These are phyloP conservation scores for Drosophila albomicans DNA, from an alignment of 1,140 invertebrate genomes.

Conservation along the genomic window DNA sequence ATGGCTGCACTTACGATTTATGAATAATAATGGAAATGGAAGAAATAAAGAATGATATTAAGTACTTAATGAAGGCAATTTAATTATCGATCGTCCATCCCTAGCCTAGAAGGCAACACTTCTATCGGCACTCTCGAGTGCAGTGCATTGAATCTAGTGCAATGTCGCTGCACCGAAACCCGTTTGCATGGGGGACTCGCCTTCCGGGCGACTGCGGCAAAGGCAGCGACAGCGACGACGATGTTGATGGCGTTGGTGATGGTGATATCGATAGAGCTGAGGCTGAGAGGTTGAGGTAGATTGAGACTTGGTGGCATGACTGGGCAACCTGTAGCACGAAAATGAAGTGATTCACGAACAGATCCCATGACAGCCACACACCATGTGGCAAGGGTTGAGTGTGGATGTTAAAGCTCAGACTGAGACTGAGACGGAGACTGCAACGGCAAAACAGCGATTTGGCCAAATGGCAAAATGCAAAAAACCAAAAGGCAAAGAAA, in stretches of 20 bases:
- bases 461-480: constrained; percentile 34
- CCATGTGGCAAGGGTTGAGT: constrained; percentile 40
- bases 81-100: constrained; percentile 37
- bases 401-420: neutral
- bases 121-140: constrained; percentile 24
- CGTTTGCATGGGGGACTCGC: constrained; percentile 58
- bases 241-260: constrained; percentile 13
- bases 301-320: constrained; percentile 26
- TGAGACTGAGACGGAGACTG: constrained; percentile 1
- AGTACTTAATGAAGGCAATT: constrained; percentile 8
- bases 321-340: constrained; percentile 60
- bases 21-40: neutral
- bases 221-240: neutral
- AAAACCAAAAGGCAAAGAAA: constrained; percentile 21
- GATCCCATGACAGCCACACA: constrained; percentile 44
- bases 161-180: constrained; percentile 79
- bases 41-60: constrained; percentile 8
- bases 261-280: neutral
- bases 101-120: constrained; percentile 56
- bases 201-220: constrained; percentile 62
- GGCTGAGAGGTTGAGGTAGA: constrained; percentile 22
- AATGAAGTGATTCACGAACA: constrained; percentile 79
- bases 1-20: constrained; percentile 1
- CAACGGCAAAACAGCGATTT: constrained; percentile 16
- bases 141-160: constrained; percentile 74